Base-by-base conservation (phyloP, 2,797 vertebrate genomes). In the Sebastes variabilis region DNA sequence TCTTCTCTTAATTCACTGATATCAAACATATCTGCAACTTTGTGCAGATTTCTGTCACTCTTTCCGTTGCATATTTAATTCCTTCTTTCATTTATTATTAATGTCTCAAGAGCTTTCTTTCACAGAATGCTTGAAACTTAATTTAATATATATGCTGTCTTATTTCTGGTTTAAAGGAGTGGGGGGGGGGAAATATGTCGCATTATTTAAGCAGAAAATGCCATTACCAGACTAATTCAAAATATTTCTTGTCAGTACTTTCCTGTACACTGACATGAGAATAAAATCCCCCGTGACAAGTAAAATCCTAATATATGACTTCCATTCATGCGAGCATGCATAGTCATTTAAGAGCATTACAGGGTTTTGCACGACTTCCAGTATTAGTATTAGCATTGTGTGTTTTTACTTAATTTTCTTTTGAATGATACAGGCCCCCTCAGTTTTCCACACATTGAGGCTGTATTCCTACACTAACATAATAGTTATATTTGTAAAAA, bases 11-110 rank as follows among this genome's bases (percentile, higher is more conserved):
- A 88, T 87, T 76, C 59, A 38, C 16, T 14, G 25, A 83, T 84
- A 88, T 91, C 73, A 88, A 90, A 89, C 69, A 72, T 66, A 77
- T 87, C 83, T 85, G 46, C 77, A 83, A 84, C 81, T 91, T 84
- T 77, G 34, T 55, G 55, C 58, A 77, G 75, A 77, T 81, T 79
- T 73, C 65, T 87, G 79, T 80, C 58, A 73, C 61, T 81, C 52
- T 73, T 64, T 72, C 49, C 24, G 8, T 36, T 84, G 14, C 69
- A 83, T 88, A 87, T 89, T 92, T 83, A 54, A 80, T 82, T 55
- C 61, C 22, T 72, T 69, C 54, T 83, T 86, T 83, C 30, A 88
- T 92, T 81, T 25, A 90, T 87, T 88, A 87, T 87, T 88, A 87
- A 90, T 76, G 67, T 79, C 84, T 85, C 79, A 54, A 71, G 86